These are phyloP conservation scores for Poicephalus meyeri DNA, from an alignment of 2,113 vertebrate genomes.

Conservation along the genomic window DNA sequence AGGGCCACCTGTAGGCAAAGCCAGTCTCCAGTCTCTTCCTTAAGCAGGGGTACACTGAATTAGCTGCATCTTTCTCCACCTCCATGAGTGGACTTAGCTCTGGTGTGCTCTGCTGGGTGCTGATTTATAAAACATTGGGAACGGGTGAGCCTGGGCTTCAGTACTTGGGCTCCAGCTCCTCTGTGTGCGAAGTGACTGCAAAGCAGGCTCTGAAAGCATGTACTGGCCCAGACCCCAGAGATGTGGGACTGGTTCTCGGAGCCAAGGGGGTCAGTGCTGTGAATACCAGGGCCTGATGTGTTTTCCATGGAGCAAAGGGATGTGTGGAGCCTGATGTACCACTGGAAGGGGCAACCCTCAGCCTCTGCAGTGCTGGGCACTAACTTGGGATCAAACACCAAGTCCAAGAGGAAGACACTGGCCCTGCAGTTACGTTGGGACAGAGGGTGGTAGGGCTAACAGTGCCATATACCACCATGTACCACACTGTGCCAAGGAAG, in stretches of 20 bases:
- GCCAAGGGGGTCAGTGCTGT: background rate
- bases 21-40: background rate
- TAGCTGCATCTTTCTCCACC: background rate
- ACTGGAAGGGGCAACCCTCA: background rate
- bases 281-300: background rate
- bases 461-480: background rate
- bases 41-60: background rate
- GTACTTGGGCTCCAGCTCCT: background rate
- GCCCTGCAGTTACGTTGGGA: background rate
- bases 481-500: accelerated
- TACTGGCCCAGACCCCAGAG: background rate
- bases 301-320: background rate
- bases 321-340: background rate
- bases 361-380: background rate
- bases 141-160: background rate
- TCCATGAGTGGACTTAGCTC: background rate
- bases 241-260: background rate
- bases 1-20: background rate
- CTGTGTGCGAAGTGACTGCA: background rate
- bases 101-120: background rate
- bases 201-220: background rate
- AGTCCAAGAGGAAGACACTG: background rate
- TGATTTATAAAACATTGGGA: background rate
- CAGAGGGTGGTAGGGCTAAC: background rate
- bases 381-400: background rate